Base-by-base conservation (phyloP, 1,140 invertebrate genomes). In the Lordiphosa clarofinis region DNA sequence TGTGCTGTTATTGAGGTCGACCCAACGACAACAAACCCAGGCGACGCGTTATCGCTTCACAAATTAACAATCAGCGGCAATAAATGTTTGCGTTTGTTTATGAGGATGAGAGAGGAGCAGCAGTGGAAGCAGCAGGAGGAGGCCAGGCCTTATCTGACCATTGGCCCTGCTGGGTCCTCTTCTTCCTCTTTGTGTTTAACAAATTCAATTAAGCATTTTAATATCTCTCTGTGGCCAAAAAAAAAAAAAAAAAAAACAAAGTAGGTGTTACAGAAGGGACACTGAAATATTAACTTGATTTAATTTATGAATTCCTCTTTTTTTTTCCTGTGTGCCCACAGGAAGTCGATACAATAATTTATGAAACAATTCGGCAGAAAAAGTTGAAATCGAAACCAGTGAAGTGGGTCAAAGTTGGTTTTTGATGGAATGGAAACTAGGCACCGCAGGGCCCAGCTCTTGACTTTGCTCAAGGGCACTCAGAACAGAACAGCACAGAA, bases 1-100 rank as follows among this genome's bases (percentile, higher is more conserved):
- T 35, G 44, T 42, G 42, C 52, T 68, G 50, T 60, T 39, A 24
- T 60, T 56, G 66, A 44, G 49, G 62, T 56, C 64, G 70, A 28
- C 24, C 24, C 24, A 28, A 28, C 24, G 24, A 28, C 24, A 28
- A 28, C 24, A 56, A 47, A 37, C 37, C 33, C 74, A 61, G 40
- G 44, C 13, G 47, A 56, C 64, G 74, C 61, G 73, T 87, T 87
- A 87, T 87, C 86, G 86, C 79, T 73, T 87, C 86, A 87, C 86
- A 87, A 87, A 87, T 87, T 87, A 87, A 87, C 86, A 87, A 87
- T 86, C 86, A 68, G 73, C 75, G 57, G 75, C 86, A 87, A 86
- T 78, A 87, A 86, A 86, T 76, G 69, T 74, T 82, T 69, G 73
- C 75, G 86, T 82, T 87, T 87, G 86, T 87, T 87, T 87, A 87